Conservation (phyloP, 2,113 vertebrate genomes). For the Dicerorhinus sumatrensis region DNA sequence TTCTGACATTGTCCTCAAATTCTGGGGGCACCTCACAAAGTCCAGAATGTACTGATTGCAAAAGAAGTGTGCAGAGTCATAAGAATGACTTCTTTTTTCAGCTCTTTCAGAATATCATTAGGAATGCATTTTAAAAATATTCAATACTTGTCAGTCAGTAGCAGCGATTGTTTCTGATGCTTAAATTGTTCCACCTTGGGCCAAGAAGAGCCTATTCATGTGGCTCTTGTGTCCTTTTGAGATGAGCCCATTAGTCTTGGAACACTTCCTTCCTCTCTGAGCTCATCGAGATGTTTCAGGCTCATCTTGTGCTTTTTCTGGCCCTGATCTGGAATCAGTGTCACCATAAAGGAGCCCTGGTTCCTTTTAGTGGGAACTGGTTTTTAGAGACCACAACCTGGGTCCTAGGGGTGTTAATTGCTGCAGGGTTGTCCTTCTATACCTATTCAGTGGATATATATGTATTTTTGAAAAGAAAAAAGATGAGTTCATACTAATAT, state of each 20-base stretch:
- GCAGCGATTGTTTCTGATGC: slow-evolving; percentile 25
- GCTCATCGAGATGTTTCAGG: neutral
- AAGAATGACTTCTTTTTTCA: neutral
- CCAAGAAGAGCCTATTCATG: neutral
- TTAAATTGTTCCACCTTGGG: neutral
- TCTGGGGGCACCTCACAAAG: neutral
- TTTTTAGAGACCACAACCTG: neutral
- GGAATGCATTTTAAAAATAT: neutral
- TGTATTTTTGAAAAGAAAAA: neutral
- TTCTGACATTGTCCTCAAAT: neutral
- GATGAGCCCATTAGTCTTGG: neutral
- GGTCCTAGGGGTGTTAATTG: neutral
- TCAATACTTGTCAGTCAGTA: neutral
- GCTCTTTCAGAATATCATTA: neutral
- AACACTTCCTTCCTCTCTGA: neutral
- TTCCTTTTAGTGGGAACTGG: neutral
- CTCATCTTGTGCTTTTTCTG: neutral
- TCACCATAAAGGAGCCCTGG: neutral
- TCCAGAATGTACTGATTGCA: neutral
- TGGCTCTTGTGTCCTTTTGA: neutral
- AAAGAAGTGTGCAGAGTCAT: neutral
- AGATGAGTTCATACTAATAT: neutral
- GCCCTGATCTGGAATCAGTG: neutral
- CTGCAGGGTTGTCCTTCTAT: neutral
- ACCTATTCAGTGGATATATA: neutral